These are phyloP conservation scores for Wiebesia pumilae DNA, from an alignment of 1,140 invertebrate species.

Conservation along the genomic window DNA sequence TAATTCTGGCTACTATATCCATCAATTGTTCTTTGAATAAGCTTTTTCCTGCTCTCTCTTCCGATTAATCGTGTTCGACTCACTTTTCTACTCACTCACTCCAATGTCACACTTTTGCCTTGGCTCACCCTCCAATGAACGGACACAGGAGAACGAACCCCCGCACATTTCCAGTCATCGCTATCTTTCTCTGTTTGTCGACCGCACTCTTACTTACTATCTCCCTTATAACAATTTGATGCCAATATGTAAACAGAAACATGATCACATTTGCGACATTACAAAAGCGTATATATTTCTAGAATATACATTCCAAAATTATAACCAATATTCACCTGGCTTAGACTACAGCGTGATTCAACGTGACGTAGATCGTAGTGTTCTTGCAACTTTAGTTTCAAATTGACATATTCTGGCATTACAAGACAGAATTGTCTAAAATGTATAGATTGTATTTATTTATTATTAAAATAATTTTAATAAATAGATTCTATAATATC, in stretches of 20 bases:
- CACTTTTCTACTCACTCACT: not conserved
- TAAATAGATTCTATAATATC: too few relatives aligned
- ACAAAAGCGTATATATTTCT: not conserved
- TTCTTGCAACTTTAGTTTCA: too few relatives aligned
- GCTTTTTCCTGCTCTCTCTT: constrained; percentile 1
- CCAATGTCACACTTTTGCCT: not conserved
- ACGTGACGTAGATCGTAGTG: too few relatives aligned
- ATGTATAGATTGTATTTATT: too few relatives aligned
- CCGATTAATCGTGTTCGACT: not conserved
- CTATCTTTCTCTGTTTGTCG: constrained; percentile 10
- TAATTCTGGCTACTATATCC: not conserved
- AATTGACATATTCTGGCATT: too few relatives aligned
- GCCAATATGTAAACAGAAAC: constrained; percentile 19
- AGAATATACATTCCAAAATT: not conserved
- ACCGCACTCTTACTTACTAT: not conserved
- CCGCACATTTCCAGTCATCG: not conserved
- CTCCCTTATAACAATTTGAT: not conserved
- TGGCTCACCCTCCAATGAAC: constrained; percentile 1
- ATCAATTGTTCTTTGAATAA: constrained; percentile 4
- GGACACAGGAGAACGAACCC: not conserved
- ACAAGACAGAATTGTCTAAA: too few relatives aligned
- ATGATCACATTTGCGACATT: not conserved
- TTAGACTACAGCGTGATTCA: too few relatives aligned
- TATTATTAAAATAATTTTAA: too few relatives aligned
- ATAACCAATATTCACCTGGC: not conserved